phyloP scores from a whole-genome alignment of 2,797 vertebrate genomes.

The Triplophysa bombifrons region DNA sequence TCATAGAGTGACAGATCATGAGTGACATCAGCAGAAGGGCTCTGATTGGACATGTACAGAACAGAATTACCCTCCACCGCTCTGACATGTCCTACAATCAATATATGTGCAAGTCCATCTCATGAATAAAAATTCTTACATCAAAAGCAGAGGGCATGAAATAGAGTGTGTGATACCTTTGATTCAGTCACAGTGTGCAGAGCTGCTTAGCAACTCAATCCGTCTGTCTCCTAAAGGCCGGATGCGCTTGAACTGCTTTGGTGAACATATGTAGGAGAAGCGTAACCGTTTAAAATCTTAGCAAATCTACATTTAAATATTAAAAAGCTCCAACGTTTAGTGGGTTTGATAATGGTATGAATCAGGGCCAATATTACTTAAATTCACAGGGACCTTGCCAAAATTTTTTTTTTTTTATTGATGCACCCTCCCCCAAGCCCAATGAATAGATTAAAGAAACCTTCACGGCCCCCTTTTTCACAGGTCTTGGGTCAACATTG shows the following conservation, averaged over 20 bases:
- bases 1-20: slow-evolving; percentile 6
- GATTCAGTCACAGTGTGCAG: background rate
- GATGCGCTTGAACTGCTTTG: background rate
- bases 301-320: background rate
- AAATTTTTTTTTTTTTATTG: background rate
- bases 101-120: background rate
- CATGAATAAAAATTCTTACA: background rate
- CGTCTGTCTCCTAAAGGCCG: background rate
- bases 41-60: background rate
- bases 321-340: background rate
- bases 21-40: background rate
- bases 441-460: background rate
- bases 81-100: background rate
- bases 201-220: background rate
- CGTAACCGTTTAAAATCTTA: background rate
- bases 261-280: background rate
- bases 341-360: background rate
- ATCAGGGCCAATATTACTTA: background rate
- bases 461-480: background rate
- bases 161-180: background rate
- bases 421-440: background rate
- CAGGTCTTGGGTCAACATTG: background rate
- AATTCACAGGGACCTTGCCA: background rate
- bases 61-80: background rate
- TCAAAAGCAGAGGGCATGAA: slow-evolving; percentile 1